These are phyloP conservation scores for Bagarius yarrelli DNA, from an alignment of 2,113 vertebrate genomes.

Conservation along the genomic window DNA sequence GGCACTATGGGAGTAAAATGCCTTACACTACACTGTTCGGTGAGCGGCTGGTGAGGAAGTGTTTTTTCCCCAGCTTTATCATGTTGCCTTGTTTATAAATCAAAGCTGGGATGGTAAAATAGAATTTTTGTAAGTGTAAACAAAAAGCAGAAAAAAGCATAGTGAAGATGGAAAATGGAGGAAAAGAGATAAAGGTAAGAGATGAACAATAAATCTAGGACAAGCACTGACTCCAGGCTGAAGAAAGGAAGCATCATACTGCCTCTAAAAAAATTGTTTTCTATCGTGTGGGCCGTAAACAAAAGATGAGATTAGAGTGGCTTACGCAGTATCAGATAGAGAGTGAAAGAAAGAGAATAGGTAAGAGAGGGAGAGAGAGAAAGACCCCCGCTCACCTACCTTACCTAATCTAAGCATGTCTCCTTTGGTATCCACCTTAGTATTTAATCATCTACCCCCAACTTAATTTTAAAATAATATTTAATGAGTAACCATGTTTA, in stretches of 20 bases:
- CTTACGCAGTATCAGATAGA: slow-evolving; percentile 43
- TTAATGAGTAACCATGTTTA: neutral
- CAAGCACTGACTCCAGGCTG: slow-evolving; percentile 71
- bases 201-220: slow-evolving; percentile 67
- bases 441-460: neutral
- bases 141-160: slow-evolving; percentile 54
- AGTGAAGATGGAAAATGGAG: slow-evolving; percentile 37
- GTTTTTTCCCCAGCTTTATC: slow-evolving; percentile 23
- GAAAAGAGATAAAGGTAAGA: slow-evolving; percentile 18
- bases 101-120: slow-evolving; percentile 47
- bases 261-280: slow-evolving; percentile 43
- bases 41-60: slow-evolving; percentile 28
- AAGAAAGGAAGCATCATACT: slow-evolving; percentile 42
- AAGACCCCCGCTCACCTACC: slow-evolving; percentile 12
- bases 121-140: slow-evolving; percentile 48
- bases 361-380: slow-evolving; percentile 14
- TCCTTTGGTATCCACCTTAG: neutral
- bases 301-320: slow-evolving; percentile 51
- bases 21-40: neutral
- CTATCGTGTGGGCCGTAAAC: slow-evolving; percentile 53
- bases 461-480: neutral
- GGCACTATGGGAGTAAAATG: slow-evolving; percentile 30
- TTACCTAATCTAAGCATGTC: neutral
- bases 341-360: slow-evolving; percentile 1
- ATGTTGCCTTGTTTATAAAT: slow-evolving; percentile 53